Evolutionary conservation across 2,113 vertebrate genomes (phyloP).

Genomic region (Artemisiospiza belli): DNA sequence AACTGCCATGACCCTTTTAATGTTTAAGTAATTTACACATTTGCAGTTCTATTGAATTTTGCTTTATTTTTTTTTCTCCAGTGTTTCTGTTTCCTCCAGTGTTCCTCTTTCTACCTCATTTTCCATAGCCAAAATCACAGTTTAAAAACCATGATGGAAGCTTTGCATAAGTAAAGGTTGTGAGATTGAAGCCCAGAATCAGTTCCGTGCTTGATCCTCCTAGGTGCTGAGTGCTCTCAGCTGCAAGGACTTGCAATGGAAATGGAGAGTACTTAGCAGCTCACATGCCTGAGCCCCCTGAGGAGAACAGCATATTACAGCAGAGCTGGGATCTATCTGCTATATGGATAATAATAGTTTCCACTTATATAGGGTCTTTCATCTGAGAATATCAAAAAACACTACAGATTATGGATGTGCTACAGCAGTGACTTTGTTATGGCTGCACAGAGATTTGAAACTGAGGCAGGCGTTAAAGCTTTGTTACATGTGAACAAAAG

Average conservation of each 20-base stretch:
- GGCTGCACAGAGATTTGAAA: constrained; percentile 10
- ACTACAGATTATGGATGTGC: constrained; percentile 20
- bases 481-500: constrained; percentile 9
- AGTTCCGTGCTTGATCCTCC: not conserved
- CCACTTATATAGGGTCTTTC: constrained; percentile 24
- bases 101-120: not conserved
- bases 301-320: constrained; percentile 18
- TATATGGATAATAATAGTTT: constrained; percentile 46
- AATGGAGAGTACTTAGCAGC: constrained; percentile 33
- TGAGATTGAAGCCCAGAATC: not conserved
- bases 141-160: not conserved
- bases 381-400: constrained; percentile 37
- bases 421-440: not conserved
- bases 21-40: constrained; percentile 25
- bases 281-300: not conserved
- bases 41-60: not conserved
- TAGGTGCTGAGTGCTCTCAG: not conserved
- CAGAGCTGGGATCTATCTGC: not conserved
- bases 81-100: not conserved
- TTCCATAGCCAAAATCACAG: not conserved
- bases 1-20: constrained; percentile 48
- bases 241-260: not conserved
- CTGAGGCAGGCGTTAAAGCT: not conserved
- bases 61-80: not conserved
- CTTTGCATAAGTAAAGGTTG: not conserved